These are phyloP conservation scores for Cirrhinus mrigala DNA, from an alignment of 2,797 vertebrate genomes.

Conservation along the genomic window DNA sequence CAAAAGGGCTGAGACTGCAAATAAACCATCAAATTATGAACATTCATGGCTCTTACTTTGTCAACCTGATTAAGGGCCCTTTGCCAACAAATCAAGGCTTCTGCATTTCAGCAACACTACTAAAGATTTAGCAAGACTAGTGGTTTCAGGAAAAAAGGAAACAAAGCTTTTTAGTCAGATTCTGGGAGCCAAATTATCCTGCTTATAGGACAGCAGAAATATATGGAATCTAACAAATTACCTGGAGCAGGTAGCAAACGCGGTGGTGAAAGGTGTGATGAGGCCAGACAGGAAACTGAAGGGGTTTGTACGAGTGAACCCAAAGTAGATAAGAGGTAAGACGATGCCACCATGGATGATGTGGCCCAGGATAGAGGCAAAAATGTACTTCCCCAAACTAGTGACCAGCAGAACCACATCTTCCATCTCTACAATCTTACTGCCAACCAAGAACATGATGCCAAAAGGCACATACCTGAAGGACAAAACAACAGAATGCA, in stretches of 20 bases:
- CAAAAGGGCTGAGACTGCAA: background rate
- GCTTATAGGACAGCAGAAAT: background rate
- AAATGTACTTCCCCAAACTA: slow-evolving; percentile 96
- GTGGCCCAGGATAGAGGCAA: slow-evolving; percentile 94
- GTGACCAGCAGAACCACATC: slow-evolving; percentile 91
- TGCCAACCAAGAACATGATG: slow-evolving; percentile 97
- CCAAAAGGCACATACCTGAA: slow-evolving; percentile 96
- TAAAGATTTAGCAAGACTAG: background rate
- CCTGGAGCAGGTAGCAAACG: slow-evolving; percentile 97
- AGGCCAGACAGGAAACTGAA: slow-evolving; percentile 94
- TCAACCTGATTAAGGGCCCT: background rate
- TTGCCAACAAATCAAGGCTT: slow-evolving; percentile 15
- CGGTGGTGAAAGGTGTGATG: slow-evolving; percentile 93
- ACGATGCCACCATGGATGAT: slow-evolving; percentile 93
- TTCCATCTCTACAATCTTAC: slow-evolving; percentile 99
- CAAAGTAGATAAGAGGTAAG: slow-evolving; percentile 95
- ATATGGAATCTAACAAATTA: slow-evolving; percentile 58
- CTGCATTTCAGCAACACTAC: background rate
- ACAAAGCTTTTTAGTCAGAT: slow-evolving; percentile 1
- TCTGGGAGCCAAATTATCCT: background rate
- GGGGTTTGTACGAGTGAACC: slow-evolving; percentile 91
- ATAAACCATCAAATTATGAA: background rate
- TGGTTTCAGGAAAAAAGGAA: slow-evolving; percentile 4
- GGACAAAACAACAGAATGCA: slow-evolving; percentile 25
- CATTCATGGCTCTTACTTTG: background rate